Percentiles rank a stretch among this genome's conserved stretches.
Evolutionary conservation across 2,888 invertebrate genomes (phyloP).

Genomic region (Drosophila neonasuta): DNA sequence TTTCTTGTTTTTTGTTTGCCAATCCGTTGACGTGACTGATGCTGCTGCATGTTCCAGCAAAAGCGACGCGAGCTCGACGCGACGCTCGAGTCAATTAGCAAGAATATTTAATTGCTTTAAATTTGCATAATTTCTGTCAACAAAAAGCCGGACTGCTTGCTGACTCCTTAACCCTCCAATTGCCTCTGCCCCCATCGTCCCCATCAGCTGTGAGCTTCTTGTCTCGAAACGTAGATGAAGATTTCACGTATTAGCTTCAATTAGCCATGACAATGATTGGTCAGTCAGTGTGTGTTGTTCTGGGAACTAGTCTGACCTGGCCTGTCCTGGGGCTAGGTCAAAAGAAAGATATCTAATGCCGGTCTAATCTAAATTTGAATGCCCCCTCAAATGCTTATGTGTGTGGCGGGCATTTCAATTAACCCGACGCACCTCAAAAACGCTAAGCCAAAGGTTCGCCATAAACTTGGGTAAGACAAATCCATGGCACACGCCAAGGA

Average conservation of each 20-base stretch:
- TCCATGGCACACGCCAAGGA: slow-evolving; percentile 63
- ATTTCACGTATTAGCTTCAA: slow-evolving; percentile 66
- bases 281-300: slow-evolving; percentile 30
- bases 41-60: slow-evolving; percentile 36
- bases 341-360: slow-evolving; percentile 52
- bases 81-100: slow-evolving; percentile 73
- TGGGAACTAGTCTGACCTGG: not conserved
- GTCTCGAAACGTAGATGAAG: slow-evolving; percentile 32
- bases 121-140: slow-evolving; percentile 77
- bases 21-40: slow-evolving; percentile 45
- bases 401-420: slow-evolving; percentile 68
- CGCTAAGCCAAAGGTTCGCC: slow-evolving; percentile 24
- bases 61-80: slow-evolving; percentile 31
- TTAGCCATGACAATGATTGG: slow-evolving; percentile 58
- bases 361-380: slow-evolving; percentile 61
- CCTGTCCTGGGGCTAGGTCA: slow-evolving; percentile 16
- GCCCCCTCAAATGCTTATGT: slow-evolving; percentile 8
- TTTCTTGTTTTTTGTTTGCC: slow-evolving; percentile 41
- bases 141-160: slow-evolving; percentile 40
- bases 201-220: not conserved
- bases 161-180: slow-evolving; percentile 3
- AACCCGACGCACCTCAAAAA: slow-evolving; percentile 70
- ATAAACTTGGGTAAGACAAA: slow-evolving; percentile 65
- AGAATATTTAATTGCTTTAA: slow-evolving; percentile 76
- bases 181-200: not conserved